Conservation (phyloP, 2,797 vertebrate genomes). For the Pogonophryne albipinna region DNA sequence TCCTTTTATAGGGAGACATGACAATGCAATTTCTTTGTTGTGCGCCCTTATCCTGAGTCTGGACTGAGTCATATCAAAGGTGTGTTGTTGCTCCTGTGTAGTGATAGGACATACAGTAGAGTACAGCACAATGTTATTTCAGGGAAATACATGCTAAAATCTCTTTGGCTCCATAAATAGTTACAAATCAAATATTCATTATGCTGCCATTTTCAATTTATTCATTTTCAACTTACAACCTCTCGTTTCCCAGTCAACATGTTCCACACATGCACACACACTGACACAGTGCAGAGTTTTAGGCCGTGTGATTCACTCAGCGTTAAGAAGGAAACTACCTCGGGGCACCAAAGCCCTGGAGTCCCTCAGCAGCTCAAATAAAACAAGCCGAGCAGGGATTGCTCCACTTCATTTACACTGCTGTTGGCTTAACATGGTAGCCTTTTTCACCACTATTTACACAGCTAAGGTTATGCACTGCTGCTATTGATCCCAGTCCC, state of each 20-base stretch:
- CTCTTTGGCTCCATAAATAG: conserved; percentile 62
- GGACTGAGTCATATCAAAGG: conserved; percentile 21
- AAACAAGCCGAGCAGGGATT: conserved; percentile 48
- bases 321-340: conserved; percentile 59
- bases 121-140: conserved; percentile 35
- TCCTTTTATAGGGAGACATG: conserved; percentile 48
- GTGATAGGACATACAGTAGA: conserved; percentile 16
- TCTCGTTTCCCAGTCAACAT: conserved; percentile 43
- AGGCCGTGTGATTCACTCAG: conserved; percentile 61
- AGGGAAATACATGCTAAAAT: conserved; percentile 40
- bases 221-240: conserved; percentile 39
- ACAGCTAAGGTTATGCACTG: conserved; percentile 36
- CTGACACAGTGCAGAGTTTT: conserved; percentile 36
- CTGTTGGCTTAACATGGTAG: conserved; percentile 20
- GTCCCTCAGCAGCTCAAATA: conserved; percentile 61
- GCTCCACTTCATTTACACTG: conserved; percentile 47
- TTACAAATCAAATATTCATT: conserved; percentile 68
- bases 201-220: conserved; percentile 47
- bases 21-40: conserved; percentile 56
- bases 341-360: conserved; percentile 59
- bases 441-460: conserved; percentile 34
- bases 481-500: conserved; percentile 68
- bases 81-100: not conserved
- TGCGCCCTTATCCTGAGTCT: too few species aligned
- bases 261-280: conserved; percentile 23